Conservation (phyloP, 92 coral and sea anemone genomes). For the Umimayanthus kanabou region DNA sequence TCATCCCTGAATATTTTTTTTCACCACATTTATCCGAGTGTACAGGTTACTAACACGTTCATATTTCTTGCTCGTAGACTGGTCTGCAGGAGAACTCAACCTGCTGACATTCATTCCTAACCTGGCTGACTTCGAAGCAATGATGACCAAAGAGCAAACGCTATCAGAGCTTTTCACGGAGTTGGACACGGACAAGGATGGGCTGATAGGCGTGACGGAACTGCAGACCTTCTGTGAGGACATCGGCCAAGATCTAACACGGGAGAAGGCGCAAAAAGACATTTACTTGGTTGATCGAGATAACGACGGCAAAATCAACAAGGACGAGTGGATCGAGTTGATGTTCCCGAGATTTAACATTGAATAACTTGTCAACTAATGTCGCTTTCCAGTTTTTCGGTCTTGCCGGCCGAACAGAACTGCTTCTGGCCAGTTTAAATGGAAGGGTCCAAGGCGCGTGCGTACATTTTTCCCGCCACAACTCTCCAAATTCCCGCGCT, state of each 20-base stretch:
- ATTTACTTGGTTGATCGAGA: constrained; percentile 82
- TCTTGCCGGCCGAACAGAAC: too few species aligned
- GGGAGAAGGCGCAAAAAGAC: constrained; percentile 87
- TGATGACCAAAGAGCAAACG: constrained; percentile 97
- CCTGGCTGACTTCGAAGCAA: constrained; percentile 98
- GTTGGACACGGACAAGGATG: constrained; percentile 90
- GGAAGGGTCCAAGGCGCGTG: too few species aligned
- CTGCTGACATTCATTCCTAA: constrained; percentile 93
- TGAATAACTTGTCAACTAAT: constrained; percentile 49
- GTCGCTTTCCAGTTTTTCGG: too few species aligned
- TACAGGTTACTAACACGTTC: not conserved
- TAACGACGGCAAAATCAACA: constrained; percentile 91
- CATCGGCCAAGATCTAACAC: constrained; percentile 90
- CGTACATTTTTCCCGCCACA: too few species aligned
- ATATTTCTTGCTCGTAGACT: constrained; percentile 28
- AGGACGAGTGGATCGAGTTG: constrained; percentile 97
- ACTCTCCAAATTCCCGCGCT: too few species aligned
- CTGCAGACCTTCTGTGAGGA: constrained; percentile 95
- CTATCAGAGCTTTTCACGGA: constrained; percentile 93
- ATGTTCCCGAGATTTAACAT: constrained; percentile 99
- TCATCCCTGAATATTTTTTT: too few species aligned
- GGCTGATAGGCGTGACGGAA: constrained; percentile 88
- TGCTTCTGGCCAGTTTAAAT: too few species aligned
- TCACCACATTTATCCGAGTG: too few species aligned
- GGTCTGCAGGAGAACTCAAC: constrained; percentile 74